Conservation (phyloP, 2,797 vertebrate genomes). For the Argentina silus region DNA sequence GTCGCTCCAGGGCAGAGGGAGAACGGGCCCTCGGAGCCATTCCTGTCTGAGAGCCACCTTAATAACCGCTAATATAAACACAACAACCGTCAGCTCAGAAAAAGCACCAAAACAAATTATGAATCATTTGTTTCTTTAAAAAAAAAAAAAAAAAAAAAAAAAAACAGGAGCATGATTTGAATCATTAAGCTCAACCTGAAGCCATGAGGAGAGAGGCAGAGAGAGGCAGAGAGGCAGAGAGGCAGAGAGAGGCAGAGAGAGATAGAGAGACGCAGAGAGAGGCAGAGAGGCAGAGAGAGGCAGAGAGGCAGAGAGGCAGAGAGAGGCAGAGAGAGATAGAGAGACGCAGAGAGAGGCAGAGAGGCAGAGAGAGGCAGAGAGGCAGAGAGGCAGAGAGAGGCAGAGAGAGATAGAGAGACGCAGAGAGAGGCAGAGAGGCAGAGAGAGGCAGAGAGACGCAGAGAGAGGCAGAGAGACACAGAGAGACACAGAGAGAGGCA, state of each 20-base stretch:
- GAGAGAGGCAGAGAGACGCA: constrained; percentile 12
- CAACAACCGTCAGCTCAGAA: constrained; percentile 5
- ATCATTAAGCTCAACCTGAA: background rate
- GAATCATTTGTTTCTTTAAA: background rate
- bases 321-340: background rate
- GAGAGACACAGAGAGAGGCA: background rate
- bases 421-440: constrained; percentile 22
- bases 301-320: background rate
- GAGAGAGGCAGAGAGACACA: too few species aligned
- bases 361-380: too few species aligned
- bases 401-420: background rate
- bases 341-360: too few species aligned
- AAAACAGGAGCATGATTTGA: background rate
- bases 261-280: background rate
- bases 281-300: background rate
- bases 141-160: background rate
- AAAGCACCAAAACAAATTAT: constrained; percentile 10
- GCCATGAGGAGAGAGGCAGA: background rate
- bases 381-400: too few species aligned
- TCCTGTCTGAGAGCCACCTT: background rate
- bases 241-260: constrained; percentile 10
- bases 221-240: constrained; percentile 24
- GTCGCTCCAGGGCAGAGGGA: background rate
- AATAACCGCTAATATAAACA: background rate
- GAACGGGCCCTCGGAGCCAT: background rate